Evolutionary conservation across 2,797 vertebrate species (phyloP).

Genomic region (Erethizon dorsatum): DNA sequence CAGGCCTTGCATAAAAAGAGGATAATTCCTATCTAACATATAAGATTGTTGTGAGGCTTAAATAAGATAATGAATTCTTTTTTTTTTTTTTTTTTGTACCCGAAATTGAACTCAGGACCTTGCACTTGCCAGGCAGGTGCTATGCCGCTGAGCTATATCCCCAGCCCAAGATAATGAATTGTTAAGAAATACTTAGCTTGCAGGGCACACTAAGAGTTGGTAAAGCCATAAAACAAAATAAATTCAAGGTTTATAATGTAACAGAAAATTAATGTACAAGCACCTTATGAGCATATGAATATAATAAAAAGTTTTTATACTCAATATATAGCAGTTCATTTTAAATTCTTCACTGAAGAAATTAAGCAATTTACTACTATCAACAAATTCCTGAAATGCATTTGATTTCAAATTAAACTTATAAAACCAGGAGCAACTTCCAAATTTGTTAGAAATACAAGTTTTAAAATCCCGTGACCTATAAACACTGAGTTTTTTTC

Average conservation of each 20-base stretch:
- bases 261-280: constrained; percentile 33
- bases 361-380: constrained; percentile 46
- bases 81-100: not conserved
- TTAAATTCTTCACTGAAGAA: constrained; percentile 66
- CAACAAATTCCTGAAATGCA: constrained; percentile 63
- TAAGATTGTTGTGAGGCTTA: constrained; percentile 49
- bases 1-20: constrained; percentile 44
- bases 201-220: not conserved
- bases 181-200: constrained; percentile 52
- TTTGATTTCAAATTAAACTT: constrained; percentile 60
- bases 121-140: too few species aligned
- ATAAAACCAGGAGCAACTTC: constrained; percentile 38
- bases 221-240: constrained; percentile 62
- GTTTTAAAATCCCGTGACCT: constrained; percentile 55
- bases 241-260: constrained; percentile 57
- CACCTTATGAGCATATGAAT: constrained; percentile 48
- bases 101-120: too few species aligned
- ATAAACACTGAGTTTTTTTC: not conserved
- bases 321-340: constrained; percentile 34
- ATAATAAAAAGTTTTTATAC: constrained; percentile 67
- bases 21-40: not conserved
- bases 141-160: too few species aligned
- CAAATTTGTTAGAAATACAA: constrained; percentile 59
- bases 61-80: constrained; percentile 33
- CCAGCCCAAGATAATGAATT: constrained; percentile 8